Evolutionary conservation across 2,797 vertebrate genomes (phyloP).

Genomic region (Bothrops alternatus): DNA sequence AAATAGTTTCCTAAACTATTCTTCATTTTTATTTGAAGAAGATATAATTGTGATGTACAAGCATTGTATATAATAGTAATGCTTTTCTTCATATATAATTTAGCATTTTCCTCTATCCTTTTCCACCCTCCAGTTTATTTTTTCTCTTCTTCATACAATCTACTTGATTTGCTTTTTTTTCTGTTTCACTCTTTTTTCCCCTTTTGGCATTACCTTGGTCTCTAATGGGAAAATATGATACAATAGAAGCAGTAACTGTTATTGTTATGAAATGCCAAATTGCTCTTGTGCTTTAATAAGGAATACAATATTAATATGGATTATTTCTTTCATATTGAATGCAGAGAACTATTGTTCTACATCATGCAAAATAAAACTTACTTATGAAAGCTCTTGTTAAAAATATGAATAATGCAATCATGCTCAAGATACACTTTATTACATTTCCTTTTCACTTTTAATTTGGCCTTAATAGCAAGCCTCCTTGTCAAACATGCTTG

Average conservation of each 20-base stretch:
- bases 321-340: background rate
- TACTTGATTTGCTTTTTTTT: background rate
- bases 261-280: background rate
- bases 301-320: background rate
- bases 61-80: background rate
- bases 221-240: background rate
- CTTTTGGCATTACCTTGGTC: background rate
- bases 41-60: background rate
- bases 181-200: background rate
- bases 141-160: background rate
- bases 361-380: background rate
- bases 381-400: background rate
- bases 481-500: background rate
- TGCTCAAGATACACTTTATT: background rate
- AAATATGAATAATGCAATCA: background rate
- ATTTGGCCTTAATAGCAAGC: background rate
- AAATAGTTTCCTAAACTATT: background rate
- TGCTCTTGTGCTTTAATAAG: background rate
- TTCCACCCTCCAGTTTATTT: background rate
- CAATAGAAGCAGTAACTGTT: background rate
- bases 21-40: background rate
- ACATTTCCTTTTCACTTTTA: background rate
- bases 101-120: too few species aligned
- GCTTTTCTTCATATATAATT: background rate
- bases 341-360: rapidly evolving